These are phyloP conservation scores for Microcebus ravelobensis DNA, from an alignment of 2,113 vertebrate species.

Conservation along the genomic window DNA sequence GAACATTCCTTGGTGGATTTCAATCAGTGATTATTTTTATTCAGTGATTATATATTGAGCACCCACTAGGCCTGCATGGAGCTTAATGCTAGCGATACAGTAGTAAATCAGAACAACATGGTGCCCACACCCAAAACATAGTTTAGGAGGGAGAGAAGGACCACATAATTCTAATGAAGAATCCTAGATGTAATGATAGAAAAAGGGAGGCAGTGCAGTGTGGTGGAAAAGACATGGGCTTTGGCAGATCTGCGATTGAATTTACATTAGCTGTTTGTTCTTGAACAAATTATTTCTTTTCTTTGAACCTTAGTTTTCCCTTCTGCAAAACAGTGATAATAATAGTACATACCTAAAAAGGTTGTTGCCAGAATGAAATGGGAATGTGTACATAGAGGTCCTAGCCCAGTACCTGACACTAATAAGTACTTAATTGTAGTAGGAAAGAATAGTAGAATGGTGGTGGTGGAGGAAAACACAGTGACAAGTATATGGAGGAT, in stretches of 20 bases:
- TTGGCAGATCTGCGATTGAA: neutral
- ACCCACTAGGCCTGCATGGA: neutral
- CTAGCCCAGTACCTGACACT: neutral
- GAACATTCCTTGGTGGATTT: neutral
- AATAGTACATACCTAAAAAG: neutral
- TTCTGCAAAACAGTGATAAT: neutral
- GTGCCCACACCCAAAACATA: neutral
- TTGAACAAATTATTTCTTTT: conserved; percentile 2
- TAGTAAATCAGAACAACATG: neutral
- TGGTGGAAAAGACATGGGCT: neutral
- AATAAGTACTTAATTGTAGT: neutral
- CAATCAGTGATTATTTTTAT: conserved; percentile 5
- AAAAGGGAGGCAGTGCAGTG: neutral
- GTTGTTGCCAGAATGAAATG: conserved; percentile 29
- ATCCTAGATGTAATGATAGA: neutral
- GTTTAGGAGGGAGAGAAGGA: neutral
- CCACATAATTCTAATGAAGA: neutral
- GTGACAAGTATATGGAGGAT: neutral
- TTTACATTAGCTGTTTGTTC: conserved; percentile 21
- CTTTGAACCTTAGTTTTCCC: neutral
- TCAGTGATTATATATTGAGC: neutral
- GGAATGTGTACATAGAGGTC: neutral
- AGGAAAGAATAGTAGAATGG: neutral
- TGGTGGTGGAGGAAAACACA: neutral
- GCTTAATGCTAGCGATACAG: neutral